Base-by-base conservation (phyloP, 2,797 vertebrate species). In the Alfaro cultratus region DNA sequence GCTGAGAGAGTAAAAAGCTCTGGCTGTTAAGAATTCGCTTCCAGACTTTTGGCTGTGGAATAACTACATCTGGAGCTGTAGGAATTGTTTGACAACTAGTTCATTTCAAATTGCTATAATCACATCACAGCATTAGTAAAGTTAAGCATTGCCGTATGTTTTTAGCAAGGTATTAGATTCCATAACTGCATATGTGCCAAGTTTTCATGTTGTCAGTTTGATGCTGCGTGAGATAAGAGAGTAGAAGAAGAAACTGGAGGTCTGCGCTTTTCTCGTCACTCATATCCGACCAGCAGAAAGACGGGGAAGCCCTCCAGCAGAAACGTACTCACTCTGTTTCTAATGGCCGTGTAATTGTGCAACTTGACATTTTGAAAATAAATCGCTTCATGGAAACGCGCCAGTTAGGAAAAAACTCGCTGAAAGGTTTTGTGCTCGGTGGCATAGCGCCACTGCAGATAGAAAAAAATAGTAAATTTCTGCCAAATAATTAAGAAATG, bases 241-340 rank as follows among this genome's bases (percentile, higher is more conserved):
- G 71, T 75, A 77, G 81, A 79, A 81, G 77, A 51, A 74, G 68
- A 74, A 81, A 88, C 74, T 73, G 71, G 51, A 77, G 72, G 78
- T 83, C 53, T 68, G 12, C 39, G 74, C 67, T 80, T 36, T 88
- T 84, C 78, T 77, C 79, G 76, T 73, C 75, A 75, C 80, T 83
- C 73, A 45, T 85, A 75, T 83, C 79, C 73, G 55, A 81, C 77
- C 88, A 16, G 86, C 80, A 84, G 85, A 53, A 55, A 78, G 71
- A 73, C 18, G 21, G 78, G 78, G 76, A 89, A 84, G 47, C 76
- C 88, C 83, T 91, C 86, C 91, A 89, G 88, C 85, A 91, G 87
- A 82, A 91, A 78, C 85, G 79, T 83, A 83, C 85, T 88, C 85
- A 80, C 76, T 31, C 75, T 86, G 80, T 51, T 51, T 21, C 18